Conservation (phyloP, 1,140 invertebrate species). For the Drosophila mojavensis region DNA sequence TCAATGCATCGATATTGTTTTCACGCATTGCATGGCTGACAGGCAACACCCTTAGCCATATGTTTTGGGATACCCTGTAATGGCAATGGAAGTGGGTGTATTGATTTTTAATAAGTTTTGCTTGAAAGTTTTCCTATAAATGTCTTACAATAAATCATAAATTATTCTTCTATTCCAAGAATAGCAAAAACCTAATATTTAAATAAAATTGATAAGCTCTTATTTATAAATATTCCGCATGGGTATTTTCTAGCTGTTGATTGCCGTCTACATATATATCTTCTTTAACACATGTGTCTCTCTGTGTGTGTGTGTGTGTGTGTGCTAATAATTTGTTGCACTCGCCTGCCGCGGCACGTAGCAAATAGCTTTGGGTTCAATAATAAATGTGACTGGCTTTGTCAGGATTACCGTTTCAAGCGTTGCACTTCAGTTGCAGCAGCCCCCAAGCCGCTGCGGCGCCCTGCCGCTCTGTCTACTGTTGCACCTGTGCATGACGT, state of each 20-base stretch:
- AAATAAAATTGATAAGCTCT: too few relatives aligned
- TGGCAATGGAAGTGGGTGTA: too few relatives aligned
- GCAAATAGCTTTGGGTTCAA: conserved; percentile 60
- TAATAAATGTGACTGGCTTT: conserved; percentile 78
- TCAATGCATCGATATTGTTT: conserved; percentile 46
- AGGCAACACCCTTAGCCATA: not conserved
- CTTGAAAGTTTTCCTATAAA: too few relatives aligned
- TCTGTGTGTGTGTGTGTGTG: conserved; percentile 19
- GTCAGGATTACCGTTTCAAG: conserved; percentile 80
- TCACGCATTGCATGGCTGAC: conserved; percentile 14
- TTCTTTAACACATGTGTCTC: too few relatives aligned
- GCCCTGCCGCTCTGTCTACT: not conserved
- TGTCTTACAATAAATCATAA: too few relatives aligned
- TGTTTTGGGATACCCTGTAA: not conserved
- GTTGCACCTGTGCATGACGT: conserved; percentile 76
- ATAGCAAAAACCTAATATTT: too few relatives aligned
- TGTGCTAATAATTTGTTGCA: conserved; percentile 49
- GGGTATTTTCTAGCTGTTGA: too few relatives aligned
- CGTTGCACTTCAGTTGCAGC: conserved; percentile 21
- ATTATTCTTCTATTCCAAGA: too few relatives aligned
- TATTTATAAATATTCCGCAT: too few relatives aligned
- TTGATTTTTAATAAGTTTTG: too few relatives aligned
- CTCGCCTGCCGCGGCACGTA: conserved; percentile 57
- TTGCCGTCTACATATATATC: not conserved
- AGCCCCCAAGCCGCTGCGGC: conserved; percentile 1